Percentiles rank a stretch among this genome's conserved stretches.
phyloP scores from a whole-genome alignment of 1,140 invertebrate genomes.

The Drosophila teissieri region DNA sequence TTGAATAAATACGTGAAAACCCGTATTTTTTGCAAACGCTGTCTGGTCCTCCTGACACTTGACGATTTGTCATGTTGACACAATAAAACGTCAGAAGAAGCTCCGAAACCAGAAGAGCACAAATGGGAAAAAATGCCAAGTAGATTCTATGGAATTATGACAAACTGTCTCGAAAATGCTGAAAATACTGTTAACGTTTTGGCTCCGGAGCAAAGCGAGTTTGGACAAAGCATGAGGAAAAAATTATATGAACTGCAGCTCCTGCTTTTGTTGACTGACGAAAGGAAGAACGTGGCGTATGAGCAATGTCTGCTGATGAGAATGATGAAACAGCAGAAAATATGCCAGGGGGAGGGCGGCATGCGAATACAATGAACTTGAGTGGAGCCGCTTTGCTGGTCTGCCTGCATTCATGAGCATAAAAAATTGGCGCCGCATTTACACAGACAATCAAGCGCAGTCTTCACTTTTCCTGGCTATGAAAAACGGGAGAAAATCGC shows the following conservation, averaged over 20 bases:
- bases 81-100: slow-evolving; percentile 69
- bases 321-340: slow-evolving; percentile 83
- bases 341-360: slow-evolving; percentile 42
- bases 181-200: slow-evolving; percentile 81
- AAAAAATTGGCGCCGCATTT: slow-evolving; percentile 80
- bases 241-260: slow-evolving; percentile 60
- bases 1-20: slow-evolving; percentile 72
- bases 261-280: slow-evolving; percentile 64
- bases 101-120: slow-evolving; percentile 21
- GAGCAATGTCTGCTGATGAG: slow-evolving; percentile 80
- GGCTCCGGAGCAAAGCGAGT: slow-evolving; percentile 45
- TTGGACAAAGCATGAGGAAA: slow-evolving; percentile 35
- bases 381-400: slow-evolving; percentile 43
- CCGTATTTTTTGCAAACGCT: background rate
- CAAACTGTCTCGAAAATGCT: slow-evolving; percentile 82
- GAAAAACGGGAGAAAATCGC: slow-evolving; percentile 36
- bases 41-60: slow-evolving; percentile 53
- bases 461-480: slow-evolving; percentile 33
- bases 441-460: slow-evolving; percentile 66
- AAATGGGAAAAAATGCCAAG: slow-evolving; percentile 40
- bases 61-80: slow-evolving; percentile 81
- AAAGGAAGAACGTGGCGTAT: slow-evolving; percentile 70
- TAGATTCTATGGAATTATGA: slow-evolving; percentile 79
- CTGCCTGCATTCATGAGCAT: slow-evolving; percentile 76
- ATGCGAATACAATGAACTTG: slow-evolving; percentile 82